A percentile compares a stretch with the other conserved stretches of the same genome.
phyloP scores from a whole-genome alignment of 2,113 vertebrate species.

The Capricornis sumatraensis region DNA sequence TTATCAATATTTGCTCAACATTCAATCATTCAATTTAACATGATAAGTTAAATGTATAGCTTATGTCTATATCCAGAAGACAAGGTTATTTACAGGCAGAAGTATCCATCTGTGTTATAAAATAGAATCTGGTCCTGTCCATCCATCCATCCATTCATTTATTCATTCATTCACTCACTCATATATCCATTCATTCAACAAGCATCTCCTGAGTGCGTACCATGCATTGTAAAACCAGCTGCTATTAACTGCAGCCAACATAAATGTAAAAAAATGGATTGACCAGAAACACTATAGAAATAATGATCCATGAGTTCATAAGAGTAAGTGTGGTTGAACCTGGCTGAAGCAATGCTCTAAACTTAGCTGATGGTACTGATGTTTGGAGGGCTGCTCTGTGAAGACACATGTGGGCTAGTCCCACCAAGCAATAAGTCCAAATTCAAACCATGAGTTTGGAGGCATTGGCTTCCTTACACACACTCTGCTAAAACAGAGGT shows the following conservation, averaged over 20 bases:
- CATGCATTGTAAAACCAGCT: background rate
- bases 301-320: background rate
- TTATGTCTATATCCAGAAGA: constrained; percentile 1
- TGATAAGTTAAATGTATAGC: background rate
- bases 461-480: background rate
- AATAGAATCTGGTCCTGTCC: background rate
- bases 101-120: background rate
- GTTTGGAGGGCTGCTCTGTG: background rate
- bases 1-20: constrained; percentile 9
- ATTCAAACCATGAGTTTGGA: background rate
- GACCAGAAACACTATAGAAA: background rate
- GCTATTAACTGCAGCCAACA: background rate
- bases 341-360: background rate
- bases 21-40: background rate
- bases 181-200: background rate
- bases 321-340: background rate
- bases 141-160: background rate
- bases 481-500: background rate
- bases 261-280: background rate
- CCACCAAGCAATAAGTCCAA: background rate
- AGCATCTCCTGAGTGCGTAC: background rate
- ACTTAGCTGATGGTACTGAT: background rate
- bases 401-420: background rate
- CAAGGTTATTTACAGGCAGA: background rate
- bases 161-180: background rate